These are phyloP conservation scores for Melanostoma mellinum DNA, from an alignment of 2,888 invertebrate species.

Conservation along the genomic window DNA sequence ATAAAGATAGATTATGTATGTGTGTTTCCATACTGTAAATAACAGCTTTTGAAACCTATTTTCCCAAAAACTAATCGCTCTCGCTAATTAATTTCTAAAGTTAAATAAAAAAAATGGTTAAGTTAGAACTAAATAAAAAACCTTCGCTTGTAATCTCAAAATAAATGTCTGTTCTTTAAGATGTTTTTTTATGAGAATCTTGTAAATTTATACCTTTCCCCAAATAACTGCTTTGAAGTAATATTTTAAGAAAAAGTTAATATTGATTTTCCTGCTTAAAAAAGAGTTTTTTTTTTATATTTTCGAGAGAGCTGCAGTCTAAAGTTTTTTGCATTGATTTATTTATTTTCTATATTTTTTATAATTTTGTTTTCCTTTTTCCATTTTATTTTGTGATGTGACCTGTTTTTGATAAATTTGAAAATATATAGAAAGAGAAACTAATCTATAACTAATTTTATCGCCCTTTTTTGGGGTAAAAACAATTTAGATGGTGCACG, in stretches of 20 bases:
- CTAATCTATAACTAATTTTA: slow-evolving; percentile 56
- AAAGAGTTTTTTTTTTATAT: slow-evolving; percentile 31
- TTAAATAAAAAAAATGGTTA: slow-evolving; percentile 8
- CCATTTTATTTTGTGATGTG: slow-evolving; percentile 51
- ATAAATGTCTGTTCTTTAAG: not conserved
- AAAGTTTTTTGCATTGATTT: slow-evolving; percentile 49
- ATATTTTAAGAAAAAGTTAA: slow-evolving; percentile 27
- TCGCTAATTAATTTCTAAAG: slow-evolving; percentile 34
- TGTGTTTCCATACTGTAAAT: slow-evolving; percentile 23
- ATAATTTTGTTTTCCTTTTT: slow-evolving; percentile 24
- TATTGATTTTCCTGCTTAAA: slow-evolving; percentile 32
- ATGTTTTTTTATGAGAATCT: slow-evolving; percentile 22
- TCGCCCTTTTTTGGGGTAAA: slow-evolving; percentile 29
- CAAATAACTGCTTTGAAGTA: slow-evolving; percentile 57
- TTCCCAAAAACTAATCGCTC: slow-evolving; percentile 33
- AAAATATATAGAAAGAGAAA: slow-evolving; percentile 7
- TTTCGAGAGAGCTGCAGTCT: slow-evolving; percentile 79
- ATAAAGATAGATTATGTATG: not conserved
- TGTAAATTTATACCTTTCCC: slow-evolving; percentile 4
- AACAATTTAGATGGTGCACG: slow-evolving; percentile 91
- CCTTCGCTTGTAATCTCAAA: slow-evolving; percentile 34
- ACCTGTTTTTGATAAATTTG: slow-evolving; percentile 20
- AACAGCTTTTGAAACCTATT: not conserved
- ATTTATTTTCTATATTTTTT: slow-evolving; percentile 29
- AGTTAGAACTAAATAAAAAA: slow-evolving; percentile 2